Percentiles rank a stretch among this genome's conserved stretches.
These are phyloP conservation scores for Apeira syringaria DNA, from an alignment of 2,888 invertebrate species.

Conservation along the genomic window DNA sequence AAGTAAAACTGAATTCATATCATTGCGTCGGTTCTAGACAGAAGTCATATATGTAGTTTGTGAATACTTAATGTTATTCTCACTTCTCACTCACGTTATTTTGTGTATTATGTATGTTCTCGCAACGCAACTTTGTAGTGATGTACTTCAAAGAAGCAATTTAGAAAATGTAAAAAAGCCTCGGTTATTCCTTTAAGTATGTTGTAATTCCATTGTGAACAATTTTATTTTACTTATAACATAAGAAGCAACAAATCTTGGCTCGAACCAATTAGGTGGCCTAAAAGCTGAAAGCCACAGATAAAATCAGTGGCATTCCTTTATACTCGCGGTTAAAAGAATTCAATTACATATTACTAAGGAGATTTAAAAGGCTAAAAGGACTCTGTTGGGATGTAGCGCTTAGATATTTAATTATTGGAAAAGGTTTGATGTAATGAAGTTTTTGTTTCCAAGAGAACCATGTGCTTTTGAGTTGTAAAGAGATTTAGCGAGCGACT, in stretches of 20 bases:
- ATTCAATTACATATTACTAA: conserved; percentile 78
- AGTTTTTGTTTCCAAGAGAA: too few species aligned
- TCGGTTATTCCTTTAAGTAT: not conserved
- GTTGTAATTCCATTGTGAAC: conserved; percentile 20
- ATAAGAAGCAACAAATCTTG: conserved; percentile 56
- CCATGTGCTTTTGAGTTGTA: too few species aligned
- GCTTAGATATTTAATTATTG: conserved; percentile 68
- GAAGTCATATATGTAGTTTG: too few species aligned
- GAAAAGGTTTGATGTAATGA: too few species aligned
- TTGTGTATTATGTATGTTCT: conserved; percentile 1
- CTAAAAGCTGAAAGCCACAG: conserved; percentile 59
- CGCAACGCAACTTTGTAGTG: not conserved
- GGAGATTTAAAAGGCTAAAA: conserved; percentile 75
- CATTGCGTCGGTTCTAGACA: too few species aligned
- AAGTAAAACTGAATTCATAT: too few species aligned
- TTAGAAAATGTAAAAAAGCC: conserved; percentile 4
- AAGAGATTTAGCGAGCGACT: too few species aligned
- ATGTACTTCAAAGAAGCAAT: conserved; percentile 1
- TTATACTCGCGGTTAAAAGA: conserved; percentile 75
- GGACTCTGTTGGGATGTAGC: conserved; percentile 67
- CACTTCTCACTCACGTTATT: not conserved
- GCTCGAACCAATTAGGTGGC: conserved; percentile 69
- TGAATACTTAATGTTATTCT: too few species aligned
- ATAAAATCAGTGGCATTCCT: conserved; percentile 71
- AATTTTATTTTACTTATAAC: conserved; percentile 41